Base-by-base conservation (phyloP, 2,113 vertebrate genomes). In the Abramis brama region DNA sequence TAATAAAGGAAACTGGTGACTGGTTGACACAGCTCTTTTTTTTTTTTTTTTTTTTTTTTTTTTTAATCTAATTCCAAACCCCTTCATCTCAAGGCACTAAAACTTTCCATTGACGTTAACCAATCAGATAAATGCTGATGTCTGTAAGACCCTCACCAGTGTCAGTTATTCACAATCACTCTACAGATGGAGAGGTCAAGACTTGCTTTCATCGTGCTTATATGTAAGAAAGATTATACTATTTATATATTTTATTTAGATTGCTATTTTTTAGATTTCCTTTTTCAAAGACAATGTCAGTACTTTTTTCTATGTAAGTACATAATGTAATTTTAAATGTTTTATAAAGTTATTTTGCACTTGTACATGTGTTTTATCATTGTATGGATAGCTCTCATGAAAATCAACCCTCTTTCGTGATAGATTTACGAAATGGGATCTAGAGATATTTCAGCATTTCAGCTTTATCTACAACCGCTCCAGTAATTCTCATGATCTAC, bases 341-440 rank as follows among this genome's bases (percentile, higher is more conserved):
- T 17, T 33, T 8, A 30, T 30, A 30, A 13, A 64, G 2, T 64
- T 30, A 6, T 64, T 15, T 64, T 12, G 62, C 12, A 6, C 62
- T 27, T 60, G 59, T 87, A 6, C 60, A 85, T 73, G 43, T 87
- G 60, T 79, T 71, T 23, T 83, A 9, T 33, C 30, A 33, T 4
- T 59, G 36, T 36, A 36, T 30, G 39, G 36, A 39, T 39, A 45
- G 47, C n/a, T 62, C 39, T 15, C 21, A 83, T 19, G 45, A 64
- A 12, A 8, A 79, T 83, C 87, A 83, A 13, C 43, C 84, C 9
- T 21, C 27, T 43, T 9, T 86, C 6, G 21, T 27, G 7, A 68
- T 88, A 1, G 1, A 17, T 11, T 2, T 3, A 4, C n/a, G 1
- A 36, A 33, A n/a, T 1, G 6, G 25, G 1, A 2, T 3, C 15